Conservation (phyloP, 2,888 invertebrate genomes). For the Tridacna gigas region DNA sequence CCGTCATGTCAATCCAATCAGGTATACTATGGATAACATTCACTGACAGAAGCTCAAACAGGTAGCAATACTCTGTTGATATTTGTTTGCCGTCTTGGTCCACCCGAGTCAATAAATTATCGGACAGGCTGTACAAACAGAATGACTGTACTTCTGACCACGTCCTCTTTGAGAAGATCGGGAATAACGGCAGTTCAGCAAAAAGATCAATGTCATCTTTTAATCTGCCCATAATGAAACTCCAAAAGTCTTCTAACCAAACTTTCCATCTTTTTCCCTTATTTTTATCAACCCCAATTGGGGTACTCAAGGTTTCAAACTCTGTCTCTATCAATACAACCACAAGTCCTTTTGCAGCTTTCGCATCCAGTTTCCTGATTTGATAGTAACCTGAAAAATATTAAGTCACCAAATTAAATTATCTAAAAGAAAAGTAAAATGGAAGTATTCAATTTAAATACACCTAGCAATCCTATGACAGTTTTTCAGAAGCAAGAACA, state of each 20-base stretch:
- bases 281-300: neutral
- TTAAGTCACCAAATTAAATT: neutral
- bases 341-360: neutral
- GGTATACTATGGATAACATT: constrained; percentile 6
- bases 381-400: constrained; percentile 18
- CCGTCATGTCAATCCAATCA: constrained; percentile 37
- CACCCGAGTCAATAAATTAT: neutral
- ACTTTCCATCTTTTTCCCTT: neutral
- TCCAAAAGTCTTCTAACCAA: constrained; percentile 24
- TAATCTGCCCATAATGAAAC: neutral
- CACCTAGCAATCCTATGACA: too few species aligned
- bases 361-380: constrained; percentile 9
- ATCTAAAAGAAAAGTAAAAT: too few species aligned
- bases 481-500: too few species aligned
- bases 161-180: neutral
- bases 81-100: neutral
- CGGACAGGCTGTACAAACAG: neutral
- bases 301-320: constrained; percentile 1
- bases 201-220: neutral
- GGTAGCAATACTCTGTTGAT: neutral
- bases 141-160: constrained; percentile 15
- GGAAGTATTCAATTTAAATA: too few species aligned
- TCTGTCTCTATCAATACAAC: neutral
- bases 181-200: constrained; percentile 5
- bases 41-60: constrained; percentile 2